Conservation (phyloP, 2,113 vertebrate genomes). For the Ceyx cyanopectus region DNA sequence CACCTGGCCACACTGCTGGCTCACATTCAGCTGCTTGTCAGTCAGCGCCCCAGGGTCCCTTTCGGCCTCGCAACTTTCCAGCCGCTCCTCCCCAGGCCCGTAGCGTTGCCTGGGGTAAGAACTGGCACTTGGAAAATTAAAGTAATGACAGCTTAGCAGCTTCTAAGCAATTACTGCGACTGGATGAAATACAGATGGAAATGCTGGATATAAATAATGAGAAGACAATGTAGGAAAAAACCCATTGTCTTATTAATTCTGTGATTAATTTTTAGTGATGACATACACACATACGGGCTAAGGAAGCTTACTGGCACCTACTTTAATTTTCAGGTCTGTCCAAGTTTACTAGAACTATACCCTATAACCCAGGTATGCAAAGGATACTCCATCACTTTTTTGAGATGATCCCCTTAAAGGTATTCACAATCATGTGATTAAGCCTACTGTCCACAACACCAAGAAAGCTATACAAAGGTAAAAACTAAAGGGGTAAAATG, state of each 20-base stretch:
- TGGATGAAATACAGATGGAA: not conserved
- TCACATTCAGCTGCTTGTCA: no score
- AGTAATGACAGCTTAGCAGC: not conserved
- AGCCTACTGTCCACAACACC: not conserved
- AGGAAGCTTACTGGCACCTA: not conserved
- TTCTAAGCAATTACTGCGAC: not conserved
- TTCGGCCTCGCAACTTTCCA: no score
- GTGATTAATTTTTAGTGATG: not conserved
- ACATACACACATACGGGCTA: not conserved
- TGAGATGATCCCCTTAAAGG: not conserved
- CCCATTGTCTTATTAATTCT: not conserved
- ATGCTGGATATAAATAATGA: conserved; percentile 5
- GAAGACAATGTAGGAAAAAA: not conserved
- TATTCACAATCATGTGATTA: not conserved
- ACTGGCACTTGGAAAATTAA: not conserved
- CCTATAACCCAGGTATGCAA: not conserved
- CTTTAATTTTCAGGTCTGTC: not conserved
- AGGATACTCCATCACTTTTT: not conserved
- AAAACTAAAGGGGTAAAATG: not conserved
- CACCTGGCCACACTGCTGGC: no score
- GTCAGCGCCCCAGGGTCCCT: no score
- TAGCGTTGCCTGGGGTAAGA: no score
- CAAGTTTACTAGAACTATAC: not conserved
- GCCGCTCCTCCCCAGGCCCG: no score
- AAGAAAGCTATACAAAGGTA: not conserved